These are phyloP conservation scores for Orchesella cincta DNA, from an alignment of 1,140 invertebrate species.

Conservation along the genomic window DNA sequence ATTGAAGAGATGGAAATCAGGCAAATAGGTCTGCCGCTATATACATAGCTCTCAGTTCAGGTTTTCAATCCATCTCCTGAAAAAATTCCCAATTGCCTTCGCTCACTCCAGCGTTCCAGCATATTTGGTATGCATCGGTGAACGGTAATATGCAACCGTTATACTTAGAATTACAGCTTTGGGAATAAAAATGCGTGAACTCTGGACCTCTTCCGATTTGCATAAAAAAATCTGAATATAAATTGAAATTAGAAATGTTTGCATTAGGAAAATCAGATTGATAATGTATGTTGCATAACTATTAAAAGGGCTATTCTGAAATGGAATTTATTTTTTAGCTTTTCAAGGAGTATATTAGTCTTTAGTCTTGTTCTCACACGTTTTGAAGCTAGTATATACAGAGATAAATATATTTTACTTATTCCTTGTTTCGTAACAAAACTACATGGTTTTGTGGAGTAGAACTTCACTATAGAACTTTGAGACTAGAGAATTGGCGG, in stretches of 20 bases:
- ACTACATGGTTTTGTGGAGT: too few relatives aligned
- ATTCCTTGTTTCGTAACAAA: too few relatives aligned
- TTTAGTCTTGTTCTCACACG: too few relatives aligned
- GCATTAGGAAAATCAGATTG: conserved; percentile 26
- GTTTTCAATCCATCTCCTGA: not conserved
- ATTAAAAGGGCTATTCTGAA: too few relatives aligned
- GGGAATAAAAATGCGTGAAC: conserved; percentile 20
- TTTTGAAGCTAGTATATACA: too few relatives aligned
- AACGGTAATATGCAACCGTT: not conserved
- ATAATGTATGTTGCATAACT: not conserved
- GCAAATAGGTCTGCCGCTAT: not conserved
- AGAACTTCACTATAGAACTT: too few relatives aligned
- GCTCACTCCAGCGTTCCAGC: not conserved
- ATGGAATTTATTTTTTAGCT: too few relatives aligned
- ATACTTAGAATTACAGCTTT: not conserved
- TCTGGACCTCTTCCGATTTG: not conserved
- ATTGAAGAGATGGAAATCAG: conserved; percentile 21
- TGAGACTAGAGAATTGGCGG: too few relatives aligned
- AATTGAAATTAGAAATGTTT: conserved; percentile 17
- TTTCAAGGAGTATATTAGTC: too few relatives aligned
- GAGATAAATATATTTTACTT: too few relatives aligned
- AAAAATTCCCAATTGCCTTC: not conserved
- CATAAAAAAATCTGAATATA: conserved; percentile 18
- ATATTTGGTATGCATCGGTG: not conserved
- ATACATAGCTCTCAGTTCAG: not conserved